Conservation (phyloP, 1,140 invertebrate genomes). For the Sinella curviseta region DNA sequence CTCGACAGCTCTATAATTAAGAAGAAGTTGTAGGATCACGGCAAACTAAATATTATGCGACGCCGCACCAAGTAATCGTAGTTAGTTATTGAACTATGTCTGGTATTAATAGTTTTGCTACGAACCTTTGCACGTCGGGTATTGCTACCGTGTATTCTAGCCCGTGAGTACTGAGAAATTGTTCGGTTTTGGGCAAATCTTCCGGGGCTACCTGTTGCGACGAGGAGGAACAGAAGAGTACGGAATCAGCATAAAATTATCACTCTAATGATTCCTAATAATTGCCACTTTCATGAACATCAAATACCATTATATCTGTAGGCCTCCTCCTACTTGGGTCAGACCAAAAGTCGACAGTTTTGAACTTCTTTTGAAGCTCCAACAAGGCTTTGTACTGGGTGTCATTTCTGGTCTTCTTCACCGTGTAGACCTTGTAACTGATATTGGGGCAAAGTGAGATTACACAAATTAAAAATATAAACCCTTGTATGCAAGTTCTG, state of each 20-base stretch:
- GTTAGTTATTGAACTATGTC: not conserved
- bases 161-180: slow-evolving; percentile 34
- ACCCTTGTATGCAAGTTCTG: not conserved
- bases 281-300: too few species aligned
- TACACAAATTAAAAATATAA: slow-evolving; percentile 13
- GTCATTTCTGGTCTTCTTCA: slow-evolving; percentile 35
- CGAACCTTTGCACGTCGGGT: slow-evolving; percentile 40
- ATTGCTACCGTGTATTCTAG: slow-evolving; percentile 40
- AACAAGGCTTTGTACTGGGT: slow-evolving; percentile 37
- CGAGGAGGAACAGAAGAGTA: too few species aligned
- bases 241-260: too few species aligned
- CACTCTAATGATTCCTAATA: too few species aligned
- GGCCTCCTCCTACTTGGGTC: slow-evolving; percentile 33
- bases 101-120: not conserved
- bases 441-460: not conserved
- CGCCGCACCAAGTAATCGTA: not conserved
- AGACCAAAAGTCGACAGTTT: slow-evolving; percentile 44
- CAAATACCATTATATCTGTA: slow-evolving; percentile 44
- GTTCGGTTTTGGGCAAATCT: slow-evolving; percentile 24
- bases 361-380: slow-evolving; percentile 34
- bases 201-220: slow-evolving; percentile 8
- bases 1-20: slow-evolving; percentile 30
- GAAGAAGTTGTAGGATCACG: not conserved
- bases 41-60: too few species aligned
- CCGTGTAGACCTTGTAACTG: slow-evolving; percentile 42